Conservation (phyloP, 1,140 invertebrate species). For the Sipha flava region DNA sequence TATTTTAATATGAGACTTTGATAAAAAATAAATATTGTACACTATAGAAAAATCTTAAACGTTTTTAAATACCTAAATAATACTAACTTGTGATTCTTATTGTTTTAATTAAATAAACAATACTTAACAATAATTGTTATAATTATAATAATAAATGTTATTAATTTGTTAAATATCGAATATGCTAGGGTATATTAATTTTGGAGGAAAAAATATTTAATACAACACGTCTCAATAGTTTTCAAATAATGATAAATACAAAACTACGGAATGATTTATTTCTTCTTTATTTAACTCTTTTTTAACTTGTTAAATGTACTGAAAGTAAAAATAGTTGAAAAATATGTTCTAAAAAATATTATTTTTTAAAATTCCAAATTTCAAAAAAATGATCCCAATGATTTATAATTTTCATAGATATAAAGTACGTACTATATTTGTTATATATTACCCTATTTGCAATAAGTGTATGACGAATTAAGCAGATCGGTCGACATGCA, state of each 20-base stretch:
- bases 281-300: not conserved
- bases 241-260: not conserved
- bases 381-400: not conserved
- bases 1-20: too few species aligned
- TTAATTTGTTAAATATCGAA: too few species aligned
- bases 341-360: not conserved
- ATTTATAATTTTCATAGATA: not conserved
- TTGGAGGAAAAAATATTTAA: not conserved
- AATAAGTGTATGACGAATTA: too few species aligned
- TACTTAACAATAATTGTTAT: too few species aligned
- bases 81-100: too few species aligned
- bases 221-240: not conserved
- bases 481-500: too few species aligned
- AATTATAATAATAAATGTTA: too few species aligned
- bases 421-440: not conserved
- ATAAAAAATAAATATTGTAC: too few species aligned
- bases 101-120: too few species aligned
- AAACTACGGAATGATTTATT: conserved; percentile 3
- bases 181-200: not conserved
- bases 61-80: too few species aligned
- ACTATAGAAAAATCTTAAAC: too few species aligned
- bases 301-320: not conserved
- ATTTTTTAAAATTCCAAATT: conserved; percentile 1
- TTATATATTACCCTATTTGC: too few species aligned
- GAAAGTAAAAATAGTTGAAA: not conserved